Base-by-base conservation (phyloP, 2,797 vertebrate species). In the Furcifer pardalis region DNA sequence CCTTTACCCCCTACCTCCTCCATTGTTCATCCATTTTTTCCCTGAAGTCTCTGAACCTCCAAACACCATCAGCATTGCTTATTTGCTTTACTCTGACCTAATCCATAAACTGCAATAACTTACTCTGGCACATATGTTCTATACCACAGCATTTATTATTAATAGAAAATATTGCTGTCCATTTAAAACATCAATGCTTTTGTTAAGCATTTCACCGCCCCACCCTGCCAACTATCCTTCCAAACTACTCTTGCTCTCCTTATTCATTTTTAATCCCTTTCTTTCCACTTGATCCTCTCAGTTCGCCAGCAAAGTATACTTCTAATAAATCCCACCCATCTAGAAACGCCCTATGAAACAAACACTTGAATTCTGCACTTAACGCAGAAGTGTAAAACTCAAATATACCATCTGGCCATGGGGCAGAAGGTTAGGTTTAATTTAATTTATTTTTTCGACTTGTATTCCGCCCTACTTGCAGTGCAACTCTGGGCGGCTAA, bases 111-210 rank as follows among this genome's bases (percentile, higher is more conserved):
- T 85, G 42, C 87, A 90, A 88, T 91, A 91, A 93, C 85, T 94
- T 91, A 93, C 56, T 91, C 80, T 90, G 91, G 93, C 93, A 94
- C 91, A 86, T 91, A 84, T 93, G 84, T 81, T 91, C 89, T 78
- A 44, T 62, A 87, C 91, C 91, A 84, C 85, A 81, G 84, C 91
- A 93, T 94, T 88, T 90, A 93, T 94, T 93, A 95, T 92, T 94
- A 89, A 94, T 93, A 89, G 78, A 84, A 85, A 71, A 80, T 88
- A 87, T 90, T 93, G 92, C 90, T 94, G 90, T 94, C 87, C 92
- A 94, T 94, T 95, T 93, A 91, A 91, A 95, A 94, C 92, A 91
- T 94, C 92, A 83, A 91, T 94, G 90, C 83, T 90, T 94, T 91
- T 95, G 94, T 94, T 91, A 93, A 92, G 86, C 76, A 90, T 92